Conservation (phyloP, 1,140 invertebrate genomes). For the Chymomyza costata region DNA sequence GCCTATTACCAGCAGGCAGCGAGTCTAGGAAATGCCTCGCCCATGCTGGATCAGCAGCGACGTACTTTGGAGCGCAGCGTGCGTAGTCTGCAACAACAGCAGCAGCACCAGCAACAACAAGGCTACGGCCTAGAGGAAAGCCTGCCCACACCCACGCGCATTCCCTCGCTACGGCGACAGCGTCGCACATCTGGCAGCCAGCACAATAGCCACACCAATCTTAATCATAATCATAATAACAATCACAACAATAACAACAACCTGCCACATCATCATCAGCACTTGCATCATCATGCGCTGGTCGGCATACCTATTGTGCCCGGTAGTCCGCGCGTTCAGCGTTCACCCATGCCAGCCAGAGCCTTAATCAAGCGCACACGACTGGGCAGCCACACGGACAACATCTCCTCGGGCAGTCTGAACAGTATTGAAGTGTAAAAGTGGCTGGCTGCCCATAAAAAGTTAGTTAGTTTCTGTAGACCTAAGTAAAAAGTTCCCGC, state of each 20-base stretch:
- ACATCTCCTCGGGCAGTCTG: slow-evolving; percentile 73
- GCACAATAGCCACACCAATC: slow-evolving; percentile 60
- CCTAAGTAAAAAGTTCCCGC: slow-evolving; percentile 6
- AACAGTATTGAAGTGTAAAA: slow-evolving; percentile 74
- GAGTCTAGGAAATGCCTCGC: slow-evolving; percentile 28
- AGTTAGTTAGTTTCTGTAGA: slow-evolving; percentile 2
- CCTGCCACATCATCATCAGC: slow-evolving; percentile 31
- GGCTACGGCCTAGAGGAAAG: slow-evolving; percentile 44
- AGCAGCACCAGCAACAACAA: slow-evolving; percentile 22
- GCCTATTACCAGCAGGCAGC: slow-evolving; percentile 51
- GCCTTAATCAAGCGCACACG: slow-evolving; percentile 67
- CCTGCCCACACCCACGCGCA: slow-evolving; percentile 50
- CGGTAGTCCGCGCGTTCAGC: slow-evolving; percentile 68
- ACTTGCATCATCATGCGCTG: background rate
- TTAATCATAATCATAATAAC: slow-evolving; percentile 33
- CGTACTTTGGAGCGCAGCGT: slow-evolving; percentile 60
- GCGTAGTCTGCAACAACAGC: slow-evolving; percentile 45
- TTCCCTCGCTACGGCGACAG: slow-evolving; percentile 62
- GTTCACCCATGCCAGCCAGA: slow-evolving; percentile 68
- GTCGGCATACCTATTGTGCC: slow-evolving; percentile 71
- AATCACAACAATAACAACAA: slow-evolving; percentile 41
- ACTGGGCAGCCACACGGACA: slow-evolving; percentile 72
- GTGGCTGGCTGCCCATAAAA: background rate
- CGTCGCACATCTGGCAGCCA: slow-evolving; percentile 54
- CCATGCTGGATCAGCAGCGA: slow-evolving; percentile 49